A percentile compares a stretch with the other conserved stretches of the same genome.
Conservation (phyloP, 1,140 invertebrate species). For the Drepana arcuata region DNA sequence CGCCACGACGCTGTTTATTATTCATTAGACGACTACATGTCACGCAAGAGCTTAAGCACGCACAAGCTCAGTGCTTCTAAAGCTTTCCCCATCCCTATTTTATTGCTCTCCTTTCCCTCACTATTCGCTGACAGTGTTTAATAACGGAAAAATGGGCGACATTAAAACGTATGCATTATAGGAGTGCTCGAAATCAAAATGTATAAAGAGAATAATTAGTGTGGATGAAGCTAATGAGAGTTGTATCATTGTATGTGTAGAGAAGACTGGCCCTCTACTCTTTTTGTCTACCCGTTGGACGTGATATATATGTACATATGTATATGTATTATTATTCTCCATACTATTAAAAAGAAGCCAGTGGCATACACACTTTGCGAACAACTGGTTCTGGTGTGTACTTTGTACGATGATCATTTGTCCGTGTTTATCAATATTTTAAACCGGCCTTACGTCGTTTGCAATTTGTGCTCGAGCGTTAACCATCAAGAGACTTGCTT, state of each 20-base stretch:
- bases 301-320: too few relatives aligned
- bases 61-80: constrained; percentile 55
- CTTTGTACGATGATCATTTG: constrained; percentile 18
- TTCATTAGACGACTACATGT: constrained; percentile 66
- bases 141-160: constrained; percentile 10
- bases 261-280: too few relatives aligned
- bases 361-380: constrained; percentile 31
- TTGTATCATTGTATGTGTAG: too few relatives aligned
- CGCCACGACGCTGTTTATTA: constrained; percentile 63
- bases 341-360: too few relatives aligned
- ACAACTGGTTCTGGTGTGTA: constrained; percentile 28
- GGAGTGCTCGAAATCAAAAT: constrained; percentile 13
- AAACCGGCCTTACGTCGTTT: constrained; percentile 22
- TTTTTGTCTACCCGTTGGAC: too few relatives aligned
- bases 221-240: too few relatives aligned
- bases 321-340: too few relatives aligned
- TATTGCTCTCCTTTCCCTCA: constrained; percentile 23
- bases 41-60: constrained; percentile 61
- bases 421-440: neutral
- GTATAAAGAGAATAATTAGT: too few relatives aligned
- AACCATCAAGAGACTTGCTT: constrained; percentile 38
- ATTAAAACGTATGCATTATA: constrained; percentile 19
- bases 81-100: constrained; percentile 40
- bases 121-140: constrained; percentile 7
- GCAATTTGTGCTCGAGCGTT: constrained; percentile 47